Evolutionary conservation across 2,113 vertebrate genomes (phyloP).

Genomic region (Siniperca knerii): DNA sequence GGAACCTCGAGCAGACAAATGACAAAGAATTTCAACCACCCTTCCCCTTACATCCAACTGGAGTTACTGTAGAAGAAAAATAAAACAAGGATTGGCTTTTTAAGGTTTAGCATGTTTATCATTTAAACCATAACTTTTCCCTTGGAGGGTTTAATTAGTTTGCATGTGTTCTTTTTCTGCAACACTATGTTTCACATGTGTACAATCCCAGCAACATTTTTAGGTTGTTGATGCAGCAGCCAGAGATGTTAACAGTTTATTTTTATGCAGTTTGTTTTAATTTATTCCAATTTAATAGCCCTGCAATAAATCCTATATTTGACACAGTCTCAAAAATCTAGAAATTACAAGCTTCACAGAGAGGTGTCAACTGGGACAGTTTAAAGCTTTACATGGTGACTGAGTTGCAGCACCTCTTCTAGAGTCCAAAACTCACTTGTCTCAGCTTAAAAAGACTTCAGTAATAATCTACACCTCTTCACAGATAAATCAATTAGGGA

Average conservation of each 20-base stretch:
- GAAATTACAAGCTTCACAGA: too few species aligned
- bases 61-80: not conserved
- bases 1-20: constrained; percentile 60
- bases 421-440: too few species aligned
- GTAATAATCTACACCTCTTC: too few species aligned
- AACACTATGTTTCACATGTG: not conserved
- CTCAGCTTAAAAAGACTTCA: too few species aligned
- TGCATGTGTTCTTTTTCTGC: not conserved
- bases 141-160: not conserved
- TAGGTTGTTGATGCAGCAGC: not conserved
- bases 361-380: too few species aligned
- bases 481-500: too few species aligned
- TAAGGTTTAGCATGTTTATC: not conserved
- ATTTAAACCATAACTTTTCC: not conserved
- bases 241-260: not conserved
- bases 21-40: constrained; percentile 54
- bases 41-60: not conserved
- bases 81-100: not conserved
- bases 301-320: too few species aligned
- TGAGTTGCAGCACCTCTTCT: too few species aligned
- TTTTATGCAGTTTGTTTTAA: too few species aligned
- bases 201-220: not conserved
- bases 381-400: too few species aligned
- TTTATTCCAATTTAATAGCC: too few species aligned
- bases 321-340: too few species aligned